phyloP scores from a whole-genome alignment of 2,888 invertebrate species.

The Hemistola chrysoprasaria region DNA sequence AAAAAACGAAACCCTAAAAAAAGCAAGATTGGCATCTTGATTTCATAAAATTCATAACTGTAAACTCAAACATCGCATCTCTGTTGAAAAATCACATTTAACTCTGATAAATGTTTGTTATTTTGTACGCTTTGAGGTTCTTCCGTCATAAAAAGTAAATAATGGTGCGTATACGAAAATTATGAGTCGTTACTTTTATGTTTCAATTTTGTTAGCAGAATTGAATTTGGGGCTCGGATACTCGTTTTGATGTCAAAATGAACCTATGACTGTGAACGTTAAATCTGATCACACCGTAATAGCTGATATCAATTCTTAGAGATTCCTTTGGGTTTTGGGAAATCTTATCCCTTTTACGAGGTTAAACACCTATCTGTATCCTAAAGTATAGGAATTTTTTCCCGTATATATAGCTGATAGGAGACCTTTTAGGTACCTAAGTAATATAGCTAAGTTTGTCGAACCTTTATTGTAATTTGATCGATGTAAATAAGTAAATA shows the following conservation, averaged over 20 bases:
- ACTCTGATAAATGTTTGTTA: conserved; percentile 16
- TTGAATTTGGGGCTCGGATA: conserved; percentile 26
- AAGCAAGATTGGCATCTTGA: background rate
- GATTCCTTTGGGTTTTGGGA: conserved; percentile 9
- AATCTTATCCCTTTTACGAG: too few species aligned
- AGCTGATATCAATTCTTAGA: conserved; percentile 13
- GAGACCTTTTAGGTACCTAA: too few species aligned
- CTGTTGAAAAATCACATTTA: conserved; percentile 13
- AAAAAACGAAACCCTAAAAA: too few species aligned
- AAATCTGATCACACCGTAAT: conserved; percentile 28
- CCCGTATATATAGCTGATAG: too few species aligned
- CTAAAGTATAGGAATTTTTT: too few species aligned
- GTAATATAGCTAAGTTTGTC: too few species aligned
- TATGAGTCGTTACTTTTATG: conserved; percentile 30
- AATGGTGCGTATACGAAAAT: conserved; percentile 27
- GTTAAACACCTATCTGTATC: too few species aligned
- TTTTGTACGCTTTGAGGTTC: conserved; percentile 25
- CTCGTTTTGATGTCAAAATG: conserved; percentile 23
- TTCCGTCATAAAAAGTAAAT: conserved; percentile 25
- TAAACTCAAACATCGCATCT: background rate
- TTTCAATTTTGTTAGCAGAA: conserved; percentile 35
- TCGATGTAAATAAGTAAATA: too few species aligned
- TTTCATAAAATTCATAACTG: background rate
- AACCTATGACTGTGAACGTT: conserved; percentile 17
- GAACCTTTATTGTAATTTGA: too few species aligned